Evolutionary conservation across 2,113 vertebrate species (phyloP).

Genomic region (Lonchura striata): DNA sequence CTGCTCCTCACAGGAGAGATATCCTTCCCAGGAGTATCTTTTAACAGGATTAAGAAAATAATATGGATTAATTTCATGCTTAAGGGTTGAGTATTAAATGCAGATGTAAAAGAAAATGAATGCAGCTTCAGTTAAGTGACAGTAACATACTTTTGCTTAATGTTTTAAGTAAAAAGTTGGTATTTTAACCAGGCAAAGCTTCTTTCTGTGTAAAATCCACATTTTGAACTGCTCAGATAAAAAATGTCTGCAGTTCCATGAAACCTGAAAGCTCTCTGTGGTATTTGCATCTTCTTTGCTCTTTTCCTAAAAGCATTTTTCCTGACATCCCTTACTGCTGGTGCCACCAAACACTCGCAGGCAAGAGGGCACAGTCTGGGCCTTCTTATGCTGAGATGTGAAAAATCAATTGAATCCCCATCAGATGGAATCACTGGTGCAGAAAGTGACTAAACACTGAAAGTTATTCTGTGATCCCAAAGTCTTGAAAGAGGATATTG

Average conservation of each 20-base stretch:
- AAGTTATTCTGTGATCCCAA: background rate
- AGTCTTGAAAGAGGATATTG: background rate
- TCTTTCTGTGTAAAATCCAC: background rate
- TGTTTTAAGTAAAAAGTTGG: background rate
- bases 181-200: background rate
- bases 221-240: background rate
- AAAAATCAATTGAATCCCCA: conserved; percentile 45
- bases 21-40: background rate
- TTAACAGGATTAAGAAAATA: background rate
- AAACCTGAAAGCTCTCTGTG: background rate
- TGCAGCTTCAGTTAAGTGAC: background rate
- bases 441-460: conserved; percentile 40
- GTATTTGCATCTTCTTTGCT: background rate
- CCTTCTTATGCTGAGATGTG: conserved; percentile 3
- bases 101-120: background rate
- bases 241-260: background rate
- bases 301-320: conserved; percentile 42
- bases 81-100: background rate
- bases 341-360: background rate
- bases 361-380: conserved; percentile 24
- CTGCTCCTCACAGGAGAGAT: background rate
- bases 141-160: background rate
- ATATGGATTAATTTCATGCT: background rate
- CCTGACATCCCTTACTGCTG: conserved; percentile 9
- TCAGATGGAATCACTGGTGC: conserved; percentile 26